Evolutionary conservation across 2,888 invertebrate genomes (phyloP).

Genomic region (Notodonta dromedarius): DNA sequence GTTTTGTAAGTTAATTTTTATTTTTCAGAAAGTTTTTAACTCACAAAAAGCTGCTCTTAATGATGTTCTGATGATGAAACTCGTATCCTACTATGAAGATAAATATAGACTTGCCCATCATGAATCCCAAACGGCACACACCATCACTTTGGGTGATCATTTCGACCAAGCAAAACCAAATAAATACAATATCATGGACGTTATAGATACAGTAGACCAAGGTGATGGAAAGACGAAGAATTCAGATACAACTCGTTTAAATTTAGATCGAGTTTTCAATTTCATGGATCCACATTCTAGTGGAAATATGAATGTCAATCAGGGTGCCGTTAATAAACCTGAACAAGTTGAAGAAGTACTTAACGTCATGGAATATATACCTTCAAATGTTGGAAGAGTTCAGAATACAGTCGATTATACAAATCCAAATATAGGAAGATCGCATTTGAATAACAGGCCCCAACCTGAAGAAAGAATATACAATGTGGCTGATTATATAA

Average conservation of each 20-base stretch:
- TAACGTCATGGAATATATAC: conserved; percentile 1
- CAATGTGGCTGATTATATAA: background rate
- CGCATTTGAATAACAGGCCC: background rate
- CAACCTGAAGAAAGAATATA: background rate
- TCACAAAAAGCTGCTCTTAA: conserved; percentile 47
- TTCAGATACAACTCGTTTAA: background rate
- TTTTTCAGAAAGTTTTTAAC: conserved; percentile 33
- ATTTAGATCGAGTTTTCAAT: background rate
- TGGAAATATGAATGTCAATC: background rate
- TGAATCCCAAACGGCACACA: conserved; percentile 29
- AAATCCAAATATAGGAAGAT: background rate
- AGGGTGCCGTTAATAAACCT: background rate
- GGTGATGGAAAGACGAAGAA: conserved; percentile 10
- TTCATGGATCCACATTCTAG: background rate
- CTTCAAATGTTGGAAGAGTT: background rate
- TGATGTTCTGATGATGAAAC: conserved; percentile 66
- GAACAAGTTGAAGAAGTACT: background rate
- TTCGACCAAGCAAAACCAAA: conserved; percentile 14
- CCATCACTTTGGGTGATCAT: conserved; percentile 14
- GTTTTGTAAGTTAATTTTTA: conserved; percentile 8
- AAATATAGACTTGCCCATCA: conserved; percentile 55
- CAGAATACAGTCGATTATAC: background rate
- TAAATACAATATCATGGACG: conserved; percentile 10
- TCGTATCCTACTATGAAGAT: conserved; percentile 67
- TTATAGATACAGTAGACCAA: background rate